phyloP scores from a whole-genome alignment of 2,888 invertebrate genomes.

The Dynastes maya region DNA sequence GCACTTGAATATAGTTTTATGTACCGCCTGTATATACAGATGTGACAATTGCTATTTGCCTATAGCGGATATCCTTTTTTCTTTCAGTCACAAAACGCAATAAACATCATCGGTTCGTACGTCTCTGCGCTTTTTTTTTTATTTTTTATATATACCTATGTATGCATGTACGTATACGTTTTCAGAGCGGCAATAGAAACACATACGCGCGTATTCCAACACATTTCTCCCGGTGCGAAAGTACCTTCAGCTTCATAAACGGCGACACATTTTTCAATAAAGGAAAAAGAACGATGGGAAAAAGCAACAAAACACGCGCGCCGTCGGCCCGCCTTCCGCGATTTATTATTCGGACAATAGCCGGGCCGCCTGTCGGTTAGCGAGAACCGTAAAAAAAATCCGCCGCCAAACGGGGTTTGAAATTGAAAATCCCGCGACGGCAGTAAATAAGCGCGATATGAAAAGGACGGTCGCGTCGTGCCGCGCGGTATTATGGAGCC shows the following conservation, averaged over 20 bases:
- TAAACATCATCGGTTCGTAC: too few relatives aligned
- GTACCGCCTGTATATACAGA: too few relatives aligned
- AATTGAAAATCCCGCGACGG: conserved; percentile 36
- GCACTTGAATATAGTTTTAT: too few relatives aligned
- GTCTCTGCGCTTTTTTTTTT: too few relatives aligned
- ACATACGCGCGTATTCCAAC: neutral
- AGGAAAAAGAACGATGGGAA: neutral
- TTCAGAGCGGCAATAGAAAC: too few relatives aligned
- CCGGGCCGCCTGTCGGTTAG: neutral
- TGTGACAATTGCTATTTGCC: too few relatives aligned
- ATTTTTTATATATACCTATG: too few relatives aligned
- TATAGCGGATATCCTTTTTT: too few relatives aligned
- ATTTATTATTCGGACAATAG: conserved; percentile 25
- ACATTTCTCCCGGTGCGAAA: neutral
- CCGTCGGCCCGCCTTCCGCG: neutral
- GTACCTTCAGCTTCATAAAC: conserved; percentile 11
- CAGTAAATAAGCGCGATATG: conserved; percentile 35
- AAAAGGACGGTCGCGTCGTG: conserved; percentile 9
- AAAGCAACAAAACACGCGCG: neutral
- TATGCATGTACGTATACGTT: too few relatives aligned
- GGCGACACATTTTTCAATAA: conserved; percentile 23
- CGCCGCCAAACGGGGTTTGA: conserved; percentile 6
- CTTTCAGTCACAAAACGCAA: too few relatives aligned
- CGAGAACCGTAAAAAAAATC: conserved; percentile 2
- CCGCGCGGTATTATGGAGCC: too few relatives aligned